These are phyloP conservation scores for Spheniscus humboldti DNA, from an alignment of 2,797 vertebrate species.

Conservation along the genomic window DNA sequence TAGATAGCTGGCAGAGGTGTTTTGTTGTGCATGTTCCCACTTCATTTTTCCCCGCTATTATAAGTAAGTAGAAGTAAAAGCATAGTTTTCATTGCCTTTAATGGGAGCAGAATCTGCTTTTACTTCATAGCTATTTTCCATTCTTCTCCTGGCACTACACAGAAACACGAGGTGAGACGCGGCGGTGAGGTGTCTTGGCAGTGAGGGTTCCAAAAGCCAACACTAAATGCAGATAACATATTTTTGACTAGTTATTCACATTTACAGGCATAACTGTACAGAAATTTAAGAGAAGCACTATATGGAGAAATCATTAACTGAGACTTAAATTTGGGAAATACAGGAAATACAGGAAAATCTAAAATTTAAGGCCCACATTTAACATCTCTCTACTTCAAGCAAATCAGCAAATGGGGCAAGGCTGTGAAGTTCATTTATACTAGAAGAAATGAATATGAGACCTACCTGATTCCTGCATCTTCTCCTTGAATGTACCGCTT, in stretches of 20 bases:
- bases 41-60: conserved; percentile 22
- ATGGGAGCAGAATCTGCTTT: conserved; percentile 44
- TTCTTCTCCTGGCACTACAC: not conserved
- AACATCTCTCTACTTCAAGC: not conserved
- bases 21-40: conserved; percentile 55
- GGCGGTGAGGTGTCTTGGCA: not conserved
- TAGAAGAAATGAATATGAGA: not conserved
- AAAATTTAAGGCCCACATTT: not conserved
- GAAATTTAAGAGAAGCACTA: not conserved
- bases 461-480: not conserved
- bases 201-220: conserved; percentile 3
- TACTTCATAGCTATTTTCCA: conserved; percentile 45
- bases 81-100: conserved; percentile 45
- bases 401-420: not conserved
- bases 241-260: conserved; percentile 4
- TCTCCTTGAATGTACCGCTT: not conserved
- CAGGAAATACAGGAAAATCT: not conserved
- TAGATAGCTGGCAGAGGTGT: conserved; percentile 49
- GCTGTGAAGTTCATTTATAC: not conserved
- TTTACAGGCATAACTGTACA: not conserved
- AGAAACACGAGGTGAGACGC: conserved; percentile 10
- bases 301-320: conserved; percentile 40
- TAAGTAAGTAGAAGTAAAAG: conserved; percentile 47
- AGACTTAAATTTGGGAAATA: conserved; percentile 25
- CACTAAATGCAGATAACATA: conserved; percentile 33